Base-by-base conservation (phyloP, 2,888 invertebrate species). In the Rhodophaea formosa region DNA sequence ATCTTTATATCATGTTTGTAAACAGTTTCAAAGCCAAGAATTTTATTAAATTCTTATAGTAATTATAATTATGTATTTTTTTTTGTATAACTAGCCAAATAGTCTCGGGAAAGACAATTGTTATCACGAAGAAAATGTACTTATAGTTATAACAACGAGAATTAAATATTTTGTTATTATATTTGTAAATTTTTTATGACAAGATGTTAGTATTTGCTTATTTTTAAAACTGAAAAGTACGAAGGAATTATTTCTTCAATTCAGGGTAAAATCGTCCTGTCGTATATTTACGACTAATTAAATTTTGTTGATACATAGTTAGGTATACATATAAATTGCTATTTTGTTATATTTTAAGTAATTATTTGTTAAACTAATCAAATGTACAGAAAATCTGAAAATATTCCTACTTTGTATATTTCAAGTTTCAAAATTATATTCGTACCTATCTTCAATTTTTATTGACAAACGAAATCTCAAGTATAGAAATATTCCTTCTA, bases 11-110 rank as follows among this genome's bases (percentile, higher is more conserved):
- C 49, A 15, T 2, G 12, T 39, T 39, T 39, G 10, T 39, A 12
- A 12, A 32, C 16, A 15, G 49, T 49, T 32, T 49, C 49, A 49
- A 49, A 47, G 30, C 8, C n/a, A 47, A 14, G 49, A 49, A 49
- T 49, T 32, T 49, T 23, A 5, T 2, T 49, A 3, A 32, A 32
- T 49, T 32, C 3, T 49, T n/a, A 6, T 12, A 5, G 10, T 35
- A 12, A 39, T 39, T 1, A 39, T 39, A 39, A 39, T 39, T 12
- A 39, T 3, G 39, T 39, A 39, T 12, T 2, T 10, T 10, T 35
- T 51, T n/a, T 17, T 15, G 15, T 14, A n/a, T 7, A 35, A n/a
- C 16, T 16, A 16, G 35, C 51, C 7, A 35, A 51, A 16, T 51
- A 51, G 35, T 51, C 35, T 51, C 16, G 51, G 51, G 8, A 35